These are phyloP conservation scores for Plutella xylostella DNA, from an alignment of 2,888 invertebrate species.

Conservation along the genomic window DNA sequence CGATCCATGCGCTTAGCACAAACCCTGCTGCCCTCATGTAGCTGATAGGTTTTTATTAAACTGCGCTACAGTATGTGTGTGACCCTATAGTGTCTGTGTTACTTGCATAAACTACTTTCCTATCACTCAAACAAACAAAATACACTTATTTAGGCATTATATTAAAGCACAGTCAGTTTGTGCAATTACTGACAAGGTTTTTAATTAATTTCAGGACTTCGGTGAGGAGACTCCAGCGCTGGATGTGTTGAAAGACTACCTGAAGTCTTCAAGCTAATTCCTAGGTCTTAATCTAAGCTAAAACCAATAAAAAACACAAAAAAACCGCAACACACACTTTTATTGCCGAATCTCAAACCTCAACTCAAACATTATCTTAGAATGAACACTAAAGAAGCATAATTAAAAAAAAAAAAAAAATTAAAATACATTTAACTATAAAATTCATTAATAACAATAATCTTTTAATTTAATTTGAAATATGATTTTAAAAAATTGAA, in stretches of 20 bases:
- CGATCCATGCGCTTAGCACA: conserved; percentile 46
- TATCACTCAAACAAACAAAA: conserved; percentile 37
- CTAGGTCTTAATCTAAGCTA: conserved; percentile 40
- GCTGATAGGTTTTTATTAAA: not conserved
- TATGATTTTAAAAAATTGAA: too few relatives aligned
- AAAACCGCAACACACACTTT: conserved; percentile 33
- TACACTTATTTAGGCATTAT: not conserved
- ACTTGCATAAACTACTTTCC: conserved; percentile 48
- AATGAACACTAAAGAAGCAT: not conserved
- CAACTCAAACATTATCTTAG: conserved; percentile 1
- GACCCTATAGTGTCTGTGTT: conserved; percentile 52
- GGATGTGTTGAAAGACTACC: conserved; percentile 94
- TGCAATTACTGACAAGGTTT: not conserved
- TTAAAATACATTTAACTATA: too few relatives aligned
- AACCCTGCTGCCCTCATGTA: conserved; percentile 28
- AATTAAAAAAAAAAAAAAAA: too few relatives aligned
- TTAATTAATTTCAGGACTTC: conserved; percentile 79
- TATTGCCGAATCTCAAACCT: conserved; percentile 19
- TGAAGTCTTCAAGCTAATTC: conserved; percentile 81
- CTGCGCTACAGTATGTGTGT: conserved; percentile 39
- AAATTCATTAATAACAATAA: too few relatives aligned
- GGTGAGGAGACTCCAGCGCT: conserved; percentile 97
- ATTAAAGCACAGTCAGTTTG: too few relatives aligned
- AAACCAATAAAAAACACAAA: conserved; percentile 52
- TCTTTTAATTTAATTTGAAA: too few relatives aligned